phyloP scores from a whole-genome alignment of 1,140 invertebrate species.

The Drosophila novamexicana region DNA sequence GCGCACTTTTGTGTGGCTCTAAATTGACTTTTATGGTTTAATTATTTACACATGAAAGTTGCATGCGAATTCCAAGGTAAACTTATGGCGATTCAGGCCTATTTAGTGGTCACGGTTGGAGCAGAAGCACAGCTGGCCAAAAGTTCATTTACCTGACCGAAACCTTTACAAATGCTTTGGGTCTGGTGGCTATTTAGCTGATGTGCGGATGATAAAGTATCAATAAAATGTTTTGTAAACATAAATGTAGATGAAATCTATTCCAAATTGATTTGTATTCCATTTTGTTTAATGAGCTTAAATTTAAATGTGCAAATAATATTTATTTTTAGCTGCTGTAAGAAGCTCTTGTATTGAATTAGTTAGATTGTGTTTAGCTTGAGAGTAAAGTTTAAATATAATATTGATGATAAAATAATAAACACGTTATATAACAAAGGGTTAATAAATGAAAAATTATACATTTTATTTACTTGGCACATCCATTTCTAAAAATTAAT shows the following conservation, averaged over 20 bases:
- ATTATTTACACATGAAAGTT: slow-evolving; percentile 71
- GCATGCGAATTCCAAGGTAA: slow-evolving; percentile 69
- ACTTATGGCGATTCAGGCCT: slow-evolving; percentile 29
- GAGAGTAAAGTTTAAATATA: too few relatives aligned
- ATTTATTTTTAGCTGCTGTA: too few relatives aligned
- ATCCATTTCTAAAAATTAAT: too few relatives aligned
- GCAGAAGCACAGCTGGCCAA: slow-evolving; percentile 5
- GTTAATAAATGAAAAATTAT: too few relatives aligned
- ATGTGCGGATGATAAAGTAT: background rate
- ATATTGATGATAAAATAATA: too few relatives aligned
- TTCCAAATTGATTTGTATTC: background rate
- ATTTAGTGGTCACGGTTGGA: slow-evolving; percentile 64
- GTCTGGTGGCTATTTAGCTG: background rate
- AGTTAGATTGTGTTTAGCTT: too few relatives aligned
- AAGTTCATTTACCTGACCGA: slow-evolving; percentile 69
- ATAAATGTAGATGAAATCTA: background rate
- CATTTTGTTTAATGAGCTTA: too few relatives aligned
- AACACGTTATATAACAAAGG: too few relatives aligned
- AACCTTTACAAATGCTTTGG: slow-evolving; percentile 45
- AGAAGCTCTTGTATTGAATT: too few relatives aligned
- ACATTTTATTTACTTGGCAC: too few relatives aligned
- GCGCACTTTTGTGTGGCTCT: slow-evolving; percentile 24
- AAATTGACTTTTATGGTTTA: slow-evolving; percentile 67
- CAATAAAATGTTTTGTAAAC: too few relatives aligned
- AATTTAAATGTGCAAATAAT: too few relatives aligned